Percentiles rank a stretch among this genome's conserved stretches.
phyloP scores from a whole-genome alignment of 2,888 invertebrate genomes.

The Harpalus rufipes region DNA sequence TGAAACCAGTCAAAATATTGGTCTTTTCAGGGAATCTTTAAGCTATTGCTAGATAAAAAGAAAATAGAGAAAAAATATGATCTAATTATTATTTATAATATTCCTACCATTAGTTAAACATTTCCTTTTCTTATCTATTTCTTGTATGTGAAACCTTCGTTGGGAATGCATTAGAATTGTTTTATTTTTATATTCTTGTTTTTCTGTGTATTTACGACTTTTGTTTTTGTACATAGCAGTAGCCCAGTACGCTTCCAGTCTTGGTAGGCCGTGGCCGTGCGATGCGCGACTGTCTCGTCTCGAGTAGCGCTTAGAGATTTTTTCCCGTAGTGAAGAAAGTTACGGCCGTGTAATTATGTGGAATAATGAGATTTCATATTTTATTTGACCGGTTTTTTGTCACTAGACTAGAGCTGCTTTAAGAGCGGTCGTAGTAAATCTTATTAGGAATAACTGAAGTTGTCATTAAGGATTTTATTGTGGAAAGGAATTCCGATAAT shows the following conservation, averaged over 20 bases:
- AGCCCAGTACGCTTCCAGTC: conserved; percentile 45
- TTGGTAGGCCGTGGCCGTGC: conserved; percentile 26
- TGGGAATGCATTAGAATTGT: conserved; percentile 53
- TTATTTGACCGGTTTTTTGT: conserved; percentile 60
- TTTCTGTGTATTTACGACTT: conserved; percentile 47
- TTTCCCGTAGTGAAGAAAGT: conserved; percentile 42
- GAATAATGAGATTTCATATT: conserved; percentile 59
- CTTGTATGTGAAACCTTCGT: neutral
- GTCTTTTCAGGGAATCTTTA: neutral
- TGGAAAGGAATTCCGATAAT: conserved; percentile 16
- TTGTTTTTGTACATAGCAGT: conserved; percentile 39
- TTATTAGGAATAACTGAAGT: neutral
- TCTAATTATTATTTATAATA: neutral
- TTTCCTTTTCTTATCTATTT: conserved; percentile 1
- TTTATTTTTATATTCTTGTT: conserved; percentile 56
- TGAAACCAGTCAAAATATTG: too few species aligned
- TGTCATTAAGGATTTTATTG: conserved; percentile 20
- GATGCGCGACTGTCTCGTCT: conserved; percentile 21
- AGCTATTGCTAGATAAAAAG: neutral
- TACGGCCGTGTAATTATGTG: conserved; percentile 56
- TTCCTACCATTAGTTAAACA: neutral
- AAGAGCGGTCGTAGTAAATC: conserved; percentile 17
- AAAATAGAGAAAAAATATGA: neutral
- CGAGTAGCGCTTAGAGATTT: conserved; percentile 32
- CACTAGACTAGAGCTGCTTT: conserved; percentile 8